These are phyloP conservation scores for Scelioninae gen. 1 DNA, from an alignment of 2,888 invertebrate genomes.

Conservation along the genomic window DNA sequence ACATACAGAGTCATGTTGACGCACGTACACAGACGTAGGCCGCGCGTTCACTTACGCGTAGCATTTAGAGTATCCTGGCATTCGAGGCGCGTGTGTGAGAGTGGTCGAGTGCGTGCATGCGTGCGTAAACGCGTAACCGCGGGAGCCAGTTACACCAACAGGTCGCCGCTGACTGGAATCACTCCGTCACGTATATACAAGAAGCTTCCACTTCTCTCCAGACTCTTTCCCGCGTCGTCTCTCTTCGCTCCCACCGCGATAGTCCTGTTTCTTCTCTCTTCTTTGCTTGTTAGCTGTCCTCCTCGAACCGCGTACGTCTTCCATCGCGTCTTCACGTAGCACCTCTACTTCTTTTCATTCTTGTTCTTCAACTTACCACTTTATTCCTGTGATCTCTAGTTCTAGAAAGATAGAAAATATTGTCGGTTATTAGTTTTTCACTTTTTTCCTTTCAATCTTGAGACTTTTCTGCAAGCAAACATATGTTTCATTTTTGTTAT, in stretches of 20 bases:
- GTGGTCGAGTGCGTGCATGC: conserved; percentile 55
- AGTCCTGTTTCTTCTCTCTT: conserved; percentile 55
- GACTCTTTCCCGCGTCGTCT: conserved; percentile 42
- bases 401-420: conserved; percentile 36
- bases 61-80: conserved; percentile 57
- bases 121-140: conserved; percentile 78
- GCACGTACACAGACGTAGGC: conserved; percentile 24
- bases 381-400: conserved; percentile 40
- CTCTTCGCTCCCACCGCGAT: conserved; percentile 37
- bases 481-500: too few relatives aligned
- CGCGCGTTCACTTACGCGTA: conserved; percentile 38
- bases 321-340: conserved; percentile 50
- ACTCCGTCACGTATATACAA: conserved; percentile 75
- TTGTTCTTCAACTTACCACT: conserved; percentile 51
- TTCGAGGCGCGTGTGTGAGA: conserved; percentile 50
- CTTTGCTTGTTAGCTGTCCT: conserved; percentile 11
- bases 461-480: too few relatives aligned
- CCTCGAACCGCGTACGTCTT: conserved; percentile 41
- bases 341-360: conserved; percentile 51
- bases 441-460: too few relatives aligned
- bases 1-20: neutral
- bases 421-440: neutral
- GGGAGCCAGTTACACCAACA: conserved; percentile 79
- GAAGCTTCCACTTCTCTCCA: conserved; percentile 66
- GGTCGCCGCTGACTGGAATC: conserved; percentile 79